These are phyloP conservation scores for Rana temporaria DNA, from an alignment of 2,113 vertebrate genomes.

Conservation along the genomic window DNA sequence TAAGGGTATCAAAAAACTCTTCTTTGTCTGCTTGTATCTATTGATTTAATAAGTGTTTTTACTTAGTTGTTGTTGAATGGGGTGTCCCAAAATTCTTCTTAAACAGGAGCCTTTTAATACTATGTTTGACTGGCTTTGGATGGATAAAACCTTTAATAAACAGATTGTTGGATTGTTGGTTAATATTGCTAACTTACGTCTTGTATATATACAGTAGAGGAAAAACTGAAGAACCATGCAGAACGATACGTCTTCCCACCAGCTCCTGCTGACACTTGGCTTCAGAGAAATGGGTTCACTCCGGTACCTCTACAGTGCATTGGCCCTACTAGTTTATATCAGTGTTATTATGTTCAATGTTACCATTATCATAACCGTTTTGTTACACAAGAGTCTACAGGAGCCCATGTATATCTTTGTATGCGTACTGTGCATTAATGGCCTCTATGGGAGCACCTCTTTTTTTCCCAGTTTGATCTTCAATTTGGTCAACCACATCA, in stretches of 20 bases:
- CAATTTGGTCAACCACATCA: neutral
- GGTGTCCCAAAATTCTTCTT: too few species aligned
- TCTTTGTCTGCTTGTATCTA: too few species aligned
- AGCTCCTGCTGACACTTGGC: neutral
- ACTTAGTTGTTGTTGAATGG: too few species aligned
- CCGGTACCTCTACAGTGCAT: conserved; percentile 7
- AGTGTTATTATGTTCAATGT: conserved; percentile 3
- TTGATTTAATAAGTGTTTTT: too few species aligned
- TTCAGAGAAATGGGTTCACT: neutral
- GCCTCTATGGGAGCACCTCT: conserved; percentile 20
- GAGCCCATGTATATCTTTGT: conserved; percentile 48
- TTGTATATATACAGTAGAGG: too few species aligned
- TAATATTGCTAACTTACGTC: too few species aligned
- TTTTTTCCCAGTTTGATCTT: conserved; percentile 21
- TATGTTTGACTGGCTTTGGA: too few species aligned
- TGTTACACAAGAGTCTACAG: neutral
- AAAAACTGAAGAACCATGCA: neutral
- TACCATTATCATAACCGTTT: neutral
- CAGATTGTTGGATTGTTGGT: too few species aligned
- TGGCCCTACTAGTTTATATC: neutral
- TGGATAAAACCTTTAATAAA: too few species aligned
- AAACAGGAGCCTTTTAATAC: too few species aligned
- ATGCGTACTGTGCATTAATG: conserved; percentile 16
- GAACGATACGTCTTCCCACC: neutral
- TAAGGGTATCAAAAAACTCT: too few species aligned